Conservation (phyloP, 2,797 vertebrate genomes). For the Uromys caudimaculatus region DNA sequence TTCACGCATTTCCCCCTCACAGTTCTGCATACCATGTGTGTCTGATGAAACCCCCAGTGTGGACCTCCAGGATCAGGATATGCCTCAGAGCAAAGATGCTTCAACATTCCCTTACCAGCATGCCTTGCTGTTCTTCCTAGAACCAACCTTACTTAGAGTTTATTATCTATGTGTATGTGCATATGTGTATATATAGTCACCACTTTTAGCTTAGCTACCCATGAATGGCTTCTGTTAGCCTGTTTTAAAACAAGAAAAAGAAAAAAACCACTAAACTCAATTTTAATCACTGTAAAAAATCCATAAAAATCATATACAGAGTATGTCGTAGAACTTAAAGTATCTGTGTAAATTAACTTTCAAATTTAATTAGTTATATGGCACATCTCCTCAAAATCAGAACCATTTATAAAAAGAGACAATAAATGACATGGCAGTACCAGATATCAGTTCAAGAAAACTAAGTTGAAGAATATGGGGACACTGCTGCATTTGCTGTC, state of each 20-base stretch:
- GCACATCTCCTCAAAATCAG: background rate
- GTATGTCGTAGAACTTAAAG: constrained; percentile 39
- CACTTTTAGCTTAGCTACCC: background rate
- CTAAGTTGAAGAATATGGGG: constrained; percentile 37
- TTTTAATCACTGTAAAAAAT: constrained; percentile 26
- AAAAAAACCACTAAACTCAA: background rate
- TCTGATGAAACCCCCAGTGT: background rate
- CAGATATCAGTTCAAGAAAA: background rate
- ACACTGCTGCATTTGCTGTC: background rate
- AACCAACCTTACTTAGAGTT: background rate
- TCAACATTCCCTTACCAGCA: background rate
- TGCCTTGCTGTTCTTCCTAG: background rate
- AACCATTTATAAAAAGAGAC: background rate
- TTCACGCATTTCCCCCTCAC: background rate
- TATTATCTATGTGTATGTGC: background rate
- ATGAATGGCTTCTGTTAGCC: background rate
- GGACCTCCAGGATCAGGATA: background rate
- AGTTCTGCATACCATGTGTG: background rate
- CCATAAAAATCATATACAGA: background rate
- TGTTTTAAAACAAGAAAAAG: background rate
- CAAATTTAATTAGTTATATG: background rate
- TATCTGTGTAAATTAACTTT: constrained; percentile 4
- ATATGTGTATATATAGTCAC: background rate
- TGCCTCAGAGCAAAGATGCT: background rate
- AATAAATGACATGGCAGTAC: background rate